phyloP scores from a whole-genome alignment of 2,888 invertebrate species.

The Microchrysa polita region DNA sequence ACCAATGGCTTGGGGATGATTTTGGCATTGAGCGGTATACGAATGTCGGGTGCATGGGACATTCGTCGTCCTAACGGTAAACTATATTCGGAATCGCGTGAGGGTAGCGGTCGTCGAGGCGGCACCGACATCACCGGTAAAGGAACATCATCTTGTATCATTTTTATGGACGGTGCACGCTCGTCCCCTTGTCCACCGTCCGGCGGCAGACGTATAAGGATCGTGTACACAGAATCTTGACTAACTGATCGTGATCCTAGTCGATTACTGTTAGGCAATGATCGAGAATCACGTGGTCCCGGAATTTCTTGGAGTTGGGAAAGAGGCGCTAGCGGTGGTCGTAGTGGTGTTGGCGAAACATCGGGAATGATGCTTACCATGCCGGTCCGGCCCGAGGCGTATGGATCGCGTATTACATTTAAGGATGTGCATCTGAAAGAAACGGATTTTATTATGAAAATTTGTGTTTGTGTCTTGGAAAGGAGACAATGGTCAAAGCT shows the following conservation, averaged over 20 bases:
- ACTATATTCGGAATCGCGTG: conserved; percentile 70
- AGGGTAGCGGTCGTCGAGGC: conserved; percentile 67
- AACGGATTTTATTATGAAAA: background rate
- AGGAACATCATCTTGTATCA: conserved; percentile 81
- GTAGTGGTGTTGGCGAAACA: conserved; percentile 62
- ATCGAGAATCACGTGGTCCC: conserved; percentile 70
- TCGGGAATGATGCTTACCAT: conserved; percentile 62
- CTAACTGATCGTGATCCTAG: conserved; percentile 72
- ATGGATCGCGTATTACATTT: conserved; percentile 82
- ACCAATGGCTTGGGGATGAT: conserved; percentile 78
- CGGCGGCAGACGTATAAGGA: conserved; percentile 86
- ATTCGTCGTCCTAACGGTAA: conserved; percentile 65
- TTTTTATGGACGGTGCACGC: conserved; percentile 80
- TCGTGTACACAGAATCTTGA: conserved; percentile 88
- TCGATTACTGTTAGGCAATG: conserved; percentile 70
- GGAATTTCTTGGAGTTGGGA: conserved; percentile 63
- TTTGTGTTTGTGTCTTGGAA: no score
- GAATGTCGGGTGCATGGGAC: conserved; percentile 68
- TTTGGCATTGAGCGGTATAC: conserved; percentile 86
- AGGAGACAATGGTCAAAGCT: no score
- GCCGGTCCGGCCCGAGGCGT: conserved; percentile 68
- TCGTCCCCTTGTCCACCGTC: conserved; percentile 68
- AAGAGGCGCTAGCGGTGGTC: conserved; percentile 65
- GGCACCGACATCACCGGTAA: conserved; percentile 56
- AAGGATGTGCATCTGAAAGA: conserved; percentile 81